Evolutionary conservation across 2,113 vertebrate species (phyloP).

Genomic region (Mirounga angustirostris): DNA sequence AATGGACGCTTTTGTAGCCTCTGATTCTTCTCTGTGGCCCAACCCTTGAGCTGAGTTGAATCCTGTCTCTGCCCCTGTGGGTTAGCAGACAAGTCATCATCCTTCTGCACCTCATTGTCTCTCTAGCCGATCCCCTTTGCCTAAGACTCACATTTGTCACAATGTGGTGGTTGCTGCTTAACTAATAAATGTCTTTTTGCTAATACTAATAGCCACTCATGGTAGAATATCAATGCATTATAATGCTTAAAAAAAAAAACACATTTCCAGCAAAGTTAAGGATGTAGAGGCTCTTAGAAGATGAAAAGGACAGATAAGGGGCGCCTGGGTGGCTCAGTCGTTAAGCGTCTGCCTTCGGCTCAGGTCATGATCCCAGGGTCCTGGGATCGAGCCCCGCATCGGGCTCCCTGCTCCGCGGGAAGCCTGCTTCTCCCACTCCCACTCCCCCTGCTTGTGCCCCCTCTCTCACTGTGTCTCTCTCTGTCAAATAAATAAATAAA

Average conservation of each 20-base stretch:
- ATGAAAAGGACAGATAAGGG: not conserved
- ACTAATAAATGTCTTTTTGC: not conserved
- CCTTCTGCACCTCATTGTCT: not conserved
- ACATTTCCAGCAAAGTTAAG: not conserved
- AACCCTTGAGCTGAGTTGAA: not conserved
- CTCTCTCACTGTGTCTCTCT: too few species aligned
- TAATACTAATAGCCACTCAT: not conserved
- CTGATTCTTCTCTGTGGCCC: not conserved
- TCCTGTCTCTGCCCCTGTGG: not conserved
- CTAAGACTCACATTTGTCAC: not conserved
- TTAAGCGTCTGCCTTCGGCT: too few species aligned
- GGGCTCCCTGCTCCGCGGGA: too few species aligned
- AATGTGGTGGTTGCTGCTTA: accelerated
- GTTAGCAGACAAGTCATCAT: not conserved
- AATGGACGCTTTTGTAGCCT: not conserved
- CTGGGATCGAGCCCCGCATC: too few species aligned
- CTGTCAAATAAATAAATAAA: too few species aligned
- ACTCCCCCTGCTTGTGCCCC: too few species aligned
- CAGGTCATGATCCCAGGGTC: too few species aligned
- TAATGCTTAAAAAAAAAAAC: not conserved
- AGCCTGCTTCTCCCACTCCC: too few species aligned
- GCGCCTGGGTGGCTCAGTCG: too few species aligned
- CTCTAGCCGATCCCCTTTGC: not conserved
- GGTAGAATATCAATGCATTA: not conserved
- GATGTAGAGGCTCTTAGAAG: constrained; percentile 2